Evolutionary conservation across 2,797 vertebrate species (phyloP).

Genomic region (Sciaenops ocellatus): DNA sequence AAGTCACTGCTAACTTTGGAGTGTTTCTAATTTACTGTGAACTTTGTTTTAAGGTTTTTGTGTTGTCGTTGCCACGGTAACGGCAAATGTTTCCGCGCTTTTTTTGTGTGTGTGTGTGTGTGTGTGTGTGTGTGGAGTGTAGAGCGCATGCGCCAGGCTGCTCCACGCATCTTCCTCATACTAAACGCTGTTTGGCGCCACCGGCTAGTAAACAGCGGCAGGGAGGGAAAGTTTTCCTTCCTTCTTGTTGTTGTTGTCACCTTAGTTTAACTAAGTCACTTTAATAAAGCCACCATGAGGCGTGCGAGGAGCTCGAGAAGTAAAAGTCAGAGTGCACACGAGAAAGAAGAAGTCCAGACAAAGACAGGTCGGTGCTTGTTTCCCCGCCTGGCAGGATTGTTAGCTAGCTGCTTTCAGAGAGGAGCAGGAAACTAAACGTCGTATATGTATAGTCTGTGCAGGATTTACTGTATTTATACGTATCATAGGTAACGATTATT

Average conservation of each 20-base stretch:
- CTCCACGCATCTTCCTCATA: rapidly evolving
- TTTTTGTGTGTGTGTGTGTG: not conserved
- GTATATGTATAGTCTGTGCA: too few species aligned
- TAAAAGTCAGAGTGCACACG: constrained; percentile 35
- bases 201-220: constrained; percentile 4
- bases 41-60: too few species aligned
- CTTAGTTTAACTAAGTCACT: rapidly evolving
- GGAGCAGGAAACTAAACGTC: not conserved
- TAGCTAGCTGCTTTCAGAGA: constrained; percentile 1
- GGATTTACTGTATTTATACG: not conserved
- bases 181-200: constrained; percentile 24
- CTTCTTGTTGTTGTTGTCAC: not conserved
- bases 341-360: constrained; percentile 40
- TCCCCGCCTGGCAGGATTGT: not conserved
- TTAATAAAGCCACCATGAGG: constrained; percentile 65
- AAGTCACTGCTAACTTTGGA: too few species aligned
- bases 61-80: not conserved
- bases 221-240: constrained; percentile 36
- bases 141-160: not conserved
- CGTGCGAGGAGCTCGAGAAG: constrained; percentile 69
- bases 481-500: not conserved
- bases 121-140: too few species aligned
- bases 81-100: not conserved
- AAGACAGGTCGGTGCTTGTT: constrained; percentile 70
- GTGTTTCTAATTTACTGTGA: too few species aligned